Evolutionary conservation across 2,888 invertebrate species (phyloP).

Genomic region (Nephrotoma flavescens): DNA sequence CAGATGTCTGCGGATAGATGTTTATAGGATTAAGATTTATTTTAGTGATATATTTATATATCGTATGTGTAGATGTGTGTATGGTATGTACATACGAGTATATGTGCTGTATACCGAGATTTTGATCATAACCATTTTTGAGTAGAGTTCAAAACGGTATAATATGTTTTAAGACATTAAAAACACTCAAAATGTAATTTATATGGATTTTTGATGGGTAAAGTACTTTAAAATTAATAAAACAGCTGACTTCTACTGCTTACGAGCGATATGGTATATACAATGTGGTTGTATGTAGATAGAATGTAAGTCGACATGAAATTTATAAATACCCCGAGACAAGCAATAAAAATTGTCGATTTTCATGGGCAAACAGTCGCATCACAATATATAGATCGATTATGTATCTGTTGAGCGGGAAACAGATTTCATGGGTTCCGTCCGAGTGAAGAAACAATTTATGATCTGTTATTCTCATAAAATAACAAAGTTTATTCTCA

Average conservation of each 20-base stretch:
- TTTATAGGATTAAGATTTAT: not conserved
- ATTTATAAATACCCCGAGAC: too few relatives aligned
- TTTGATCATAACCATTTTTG: not conserved
- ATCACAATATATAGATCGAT: too few relatives aligned
- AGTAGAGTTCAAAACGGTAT: not conserved
- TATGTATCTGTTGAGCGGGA: too few relatives aligned
- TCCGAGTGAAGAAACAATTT: too few relatives aligned
- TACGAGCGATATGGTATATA: not conserved
- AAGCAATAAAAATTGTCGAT: too few relatives aligned
- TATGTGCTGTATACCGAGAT: not conserved
- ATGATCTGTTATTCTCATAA: too few relatives aligned
- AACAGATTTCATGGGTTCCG: too few relatives aligned
- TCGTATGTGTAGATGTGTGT: not conserved
- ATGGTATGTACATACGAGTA: not conserved
- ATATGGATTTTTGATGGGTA: not conserved
- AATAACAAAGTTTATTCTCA: too few relatives aligned
- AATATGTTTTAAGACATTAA: not conserved
- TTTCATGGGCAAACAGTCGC: too few relatives aligned
- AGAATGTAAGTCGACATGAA: not conserved
- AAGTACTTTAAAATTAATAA: not conserved
- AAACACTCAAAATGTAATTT: not conserved
- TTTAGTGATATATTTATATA: not conserved
- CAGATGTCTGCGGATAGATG: not conserved
- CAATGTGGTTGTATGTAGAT: not conserved
- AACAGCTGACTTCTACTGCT: not conserved